Percentiles rank a stretch among this genome's conserved stretches.
phyloP scores from a whole-genome alignment of 2,113 vertebrate genomes.

The Sinocyclocheilus grahami region DNA sequence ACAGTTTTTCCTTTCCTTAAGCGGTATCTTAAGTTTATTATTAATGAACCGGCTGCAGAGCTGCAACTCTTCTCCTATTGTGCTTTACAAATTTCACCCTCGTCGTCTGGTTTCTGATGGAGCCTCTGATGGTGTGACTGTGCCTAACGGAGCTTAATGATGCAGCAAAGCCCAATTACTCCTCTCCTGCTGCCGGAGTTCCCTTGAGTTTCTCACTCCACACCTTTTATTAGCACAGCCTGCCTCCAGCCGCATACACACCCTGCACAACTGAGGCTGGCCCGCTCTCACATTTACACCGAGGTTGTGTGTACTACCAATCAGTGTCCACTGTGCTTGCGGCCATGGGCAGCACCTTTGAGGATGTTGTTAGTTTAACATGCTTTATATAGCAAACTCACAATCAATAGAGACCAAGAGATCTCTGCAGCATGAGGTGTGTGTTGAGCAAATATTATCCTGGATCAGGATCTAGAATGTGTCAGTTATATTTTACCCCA shows the following conservation, averaged over 20 bases:
- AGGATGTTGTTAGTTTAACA: conserved; percentile 1
- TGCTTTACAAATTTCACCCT: not conserved
- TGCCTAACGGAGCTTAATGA: conserved; percentile 56
- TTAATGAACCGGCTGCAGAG: conserved; percentile 3
- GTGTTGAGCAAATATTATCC: not conserved
- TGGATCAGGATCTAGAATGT: not conserved
- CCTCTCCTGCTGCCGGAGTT: conserved; percentile 43
- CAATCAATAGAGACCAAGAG: not conserved
- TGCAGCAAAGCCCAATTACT: conserved; percentile 53
- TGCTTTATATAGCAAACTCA: not conserved
- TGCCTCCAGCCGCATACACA: conserved; percentile 16
- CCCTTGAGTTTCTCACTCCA: conserved; percentile 35
- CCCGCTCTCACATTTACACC: not conserved
- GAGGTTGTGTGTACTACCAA: not conserved
- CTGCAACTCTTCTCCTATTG: conserved; percentile 17
- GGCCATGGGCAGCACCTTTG: not conserved
- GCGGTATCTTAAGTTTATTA: not conserved
- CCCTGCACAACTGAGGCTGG: not conserved
- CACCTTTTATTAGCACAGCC: conserved; percentile 39
- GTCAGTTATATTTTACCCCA: not conserved
- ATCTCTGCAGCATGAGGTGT: not conserved
- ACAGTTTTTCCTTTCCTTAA: conserved; percentile 7
- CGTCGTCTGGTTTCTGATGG: conserved; percentile 18
- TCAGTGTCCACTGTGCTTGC: not conserved
- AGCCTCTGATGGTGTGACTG: conserved; percentile 27